Conservation (phyloP, 2,888 invertebrate species). For the Parthenolecanium corni region DNA sequence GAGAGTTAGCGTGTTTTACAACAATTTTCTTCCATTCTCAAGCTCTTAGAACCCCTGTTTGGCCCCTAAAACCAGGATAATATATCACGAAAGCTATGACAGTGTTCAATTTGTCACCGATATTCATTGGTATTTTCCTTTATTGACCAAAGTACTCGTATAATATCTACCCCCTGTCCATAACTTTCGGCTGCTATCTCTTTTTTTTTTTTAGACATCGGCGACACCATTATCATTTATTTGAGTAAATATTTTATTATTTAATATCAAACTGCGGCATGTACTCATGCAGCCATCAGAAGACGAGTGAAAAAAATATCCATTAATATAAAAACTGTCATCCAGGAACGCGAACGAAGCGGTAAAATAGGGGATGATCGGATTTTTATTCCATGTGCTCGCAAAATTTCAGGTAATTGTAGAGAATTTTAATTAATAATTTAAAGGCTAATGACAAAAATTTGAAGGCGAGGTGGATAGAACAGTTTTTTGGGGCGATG, state of each 20-base stretch:
- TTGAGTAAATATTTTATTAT: constrained; percentile 26
- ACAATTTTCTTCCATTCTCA: too few relatives aligned
- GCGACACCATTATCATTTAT: constrained; percentile 12
- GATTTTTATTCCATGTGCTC: too few relatives aligned
- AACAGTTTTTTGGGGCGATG: too few relatives aligned
- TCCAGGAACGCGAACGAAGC: too few relatives aligned
- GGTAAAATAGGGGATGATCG: too few relatives aligned
- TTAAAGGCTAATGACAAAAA: too few relatives aligned
- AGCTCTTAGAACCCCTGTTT: constrained; percentile 9
- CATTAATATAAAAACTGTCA: constrained; percentile 19
- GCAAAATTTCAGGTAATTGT: too few relatives aligned
- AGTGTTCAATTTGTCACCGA: constrained; percentile 27
- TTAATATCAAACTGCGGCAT: constrained; percentile 17
- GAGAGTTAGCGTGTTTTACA: too few relatives aligned
- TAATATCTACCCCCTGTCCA: constrained; percentile 3
- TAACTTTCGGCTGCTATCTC: neutral
- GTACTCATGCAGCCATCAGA: too few relatives aligned
- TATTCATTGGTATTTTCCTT: constrained; percentile 24
- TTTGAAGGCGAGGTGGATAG: too few relatives aligned
- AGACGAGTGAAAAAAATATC: neutral
- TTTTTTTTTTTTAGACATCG: neutral
- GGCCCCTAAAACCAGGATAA: neutral
- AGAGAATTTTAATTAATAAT: too few relatives aligned
- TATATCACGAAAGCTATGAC: constrained; percentile 25
- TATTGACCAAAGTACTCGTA: constrained; percentile 18